These are phyloP conservation scores for Sitobion miscanthi DNA, from an alignment of 1,140 invertebrate species.

Conservation along the genomic window DNA sequence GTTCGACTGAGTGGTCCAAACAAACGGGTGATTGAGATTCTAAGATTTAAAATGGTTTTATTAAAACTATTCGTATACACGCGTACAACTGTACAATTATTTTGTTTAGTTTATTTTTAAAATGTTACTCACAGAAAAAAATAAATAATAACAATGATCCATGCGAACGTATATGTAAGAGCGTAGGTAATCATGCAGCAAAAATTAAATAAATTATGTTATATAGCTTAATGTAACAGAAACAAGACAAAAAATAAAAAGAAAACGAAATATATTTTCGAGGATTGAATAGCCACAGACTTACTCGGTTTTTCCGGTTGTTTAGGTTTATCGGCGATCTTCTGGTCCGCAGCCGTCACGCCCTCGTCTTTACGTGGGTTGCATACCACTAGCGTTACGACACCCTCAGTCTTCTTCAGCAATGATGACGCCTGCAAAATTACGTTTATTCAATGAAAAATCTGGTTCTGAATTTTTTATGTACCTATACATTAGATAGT, in stretches of 20 bases:
- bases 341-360: neutral
- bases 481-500: no score
- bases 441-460: neutral
- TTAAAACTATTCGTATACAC: neutral
- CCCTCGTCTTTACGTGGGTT: conserved; percentile 71
- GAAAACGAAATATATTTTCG: neutral
- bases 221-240: neutral
- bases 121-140: conserved; percentile 24
- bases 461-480: neutral
- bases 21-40: conserved; percentile 45
- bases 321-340: conserved; percentile 58
- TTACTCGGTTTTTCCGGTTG: conserved; percentile 64
- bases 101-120: neutral
- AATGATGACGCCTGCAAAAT: conserved; percentile 76
- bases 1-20: conserved; percentile 68
- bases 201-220: conserved; percentile 17
- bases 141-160: neutral
- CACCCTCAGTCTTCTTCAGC: conserved; percentile 85
- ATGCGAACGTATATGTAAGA: neutral
- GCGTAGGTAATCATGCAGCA: neutral
- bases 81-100: neutral
- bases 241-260: neutral
- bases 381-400: conserved; percentile 83
- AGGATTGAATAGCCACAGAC: conserved; percentile 48
- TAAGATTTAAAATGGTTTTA: conserved; percentile 6